phyloP scores from a whole-genome alignment of 2,888 invertebrate species.

The Sycophila texana region DNA sequence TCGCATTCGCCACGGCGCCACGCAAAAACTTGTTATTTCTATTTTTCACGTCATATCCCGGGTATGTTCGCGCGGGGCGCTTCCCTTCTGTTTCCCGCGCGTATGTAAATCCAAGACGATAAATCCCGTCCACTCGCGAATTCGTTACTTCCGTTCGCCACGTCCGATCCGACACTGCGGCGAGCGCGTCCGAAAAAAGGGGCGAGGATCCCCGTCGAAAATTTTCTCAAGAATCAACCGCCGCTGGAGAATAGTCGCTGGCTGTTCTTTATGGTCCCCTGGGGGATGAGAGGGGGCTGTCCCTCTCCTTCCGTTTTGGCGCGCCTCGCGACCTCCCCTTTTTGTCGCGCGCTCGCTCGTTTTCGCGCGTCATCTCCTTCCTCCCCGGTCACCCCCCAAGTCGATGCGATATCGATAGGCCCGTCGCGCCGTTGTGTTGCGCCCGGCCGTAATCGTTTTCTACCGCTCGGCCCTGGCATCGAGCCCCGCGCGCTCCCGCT shows the following conservation, averaged over 20 bases:
- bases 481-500: constrained; percentile 26
- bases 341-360: neutral
- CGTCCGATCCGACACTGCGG: neutral
- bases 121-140: constrained; percentile 71
- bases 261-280: neutral
- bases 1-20: neutral
- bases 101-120: constrained; percentile 63
- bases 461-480: constrained; percentile 17
- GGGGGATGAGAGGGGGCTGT: neutral
- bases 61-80: constrained; percentile 49
- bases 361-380: neutral
- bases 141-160: constrained; percentile 70
- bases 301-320: constrained; percentile 66
- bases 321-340: constrained; percentile 40
- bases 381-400: constrained; percentile 49
- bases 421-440: constrained; percentile 34
- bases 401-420: constrained; percentile 65
- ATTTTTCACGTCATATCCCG: constrained; percentile 23
- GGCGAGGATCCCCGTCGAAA: no score
- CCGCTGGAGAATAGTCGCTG: no score
- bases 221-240: no score
- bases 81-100: constrained; percentile 25
- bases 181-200: no score
- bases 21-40: constrained; percentile 9
- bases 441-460: neutral